Conservation (phyloP, 2,797 vertebrate genomes). For the Carcharodon carcharias region DNA sequence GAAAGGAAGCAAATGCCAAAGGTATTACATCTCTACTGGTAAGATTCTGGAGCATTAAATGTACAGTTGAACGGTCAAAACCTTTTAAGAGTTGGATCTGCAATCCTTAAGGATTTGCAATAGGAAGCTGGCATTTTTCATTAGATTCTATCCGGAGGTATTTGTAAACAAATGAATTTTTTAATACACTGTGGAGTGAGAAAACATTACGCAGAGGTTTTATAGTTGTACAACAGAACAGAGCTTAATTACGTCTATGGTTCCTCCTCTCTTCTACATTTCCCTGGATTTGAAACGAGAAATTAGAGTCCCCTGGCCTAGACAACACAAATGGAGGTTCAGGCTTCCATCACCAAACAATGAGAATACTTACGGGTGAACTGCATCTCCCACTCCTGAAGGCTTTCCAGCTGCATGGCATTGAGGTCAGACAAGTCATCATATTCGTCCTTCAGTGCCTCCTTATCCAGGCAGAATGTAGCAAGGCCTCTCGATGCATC, state of each 20-base stretch:
- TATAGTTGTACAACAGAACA: too few species aligned
- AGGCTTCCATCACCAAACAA: neutral
- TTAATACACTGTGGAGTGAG: neutral
- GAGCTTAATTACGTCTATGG: neutral
- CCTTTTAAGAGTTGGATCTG: neutral
- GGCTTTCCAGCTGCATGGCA: constrained; percentile 77
- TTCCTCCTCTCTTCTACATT: neutral
- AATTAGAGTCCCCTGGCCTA: neutral
- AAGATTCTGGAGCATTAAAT: neutral
- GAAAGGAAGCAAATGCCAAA: neutral
- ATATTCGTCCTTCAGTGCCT: constrained; percentile 78
- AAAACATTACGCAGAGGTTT: neutral
- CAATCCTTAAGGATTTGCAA: neutral
- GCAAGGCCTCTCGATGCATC: constrained; percentile 93
- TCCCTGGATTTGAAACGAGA: neutral
- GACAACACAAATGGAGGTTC: neutral
- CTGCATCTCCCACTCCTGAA: constrained; percentile 90
- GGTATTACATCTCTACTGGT: too few species aligned
- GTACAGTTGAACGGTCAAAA: neutral
- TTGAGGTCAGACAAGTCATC: constrained; percentile 94
- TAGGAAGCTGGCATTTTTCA: neutral
- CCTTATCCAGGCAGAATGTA: constrained; percentile 92
- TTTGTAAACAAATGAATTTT: neutral
- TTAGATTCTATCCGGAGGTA: neutral
- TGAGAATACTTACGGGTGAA: constrained; percentile 75